Base-by-base conservation (phyloP, 37 sponge, comb jelly and placozoan species). In the Beroe ovata region DNA sequence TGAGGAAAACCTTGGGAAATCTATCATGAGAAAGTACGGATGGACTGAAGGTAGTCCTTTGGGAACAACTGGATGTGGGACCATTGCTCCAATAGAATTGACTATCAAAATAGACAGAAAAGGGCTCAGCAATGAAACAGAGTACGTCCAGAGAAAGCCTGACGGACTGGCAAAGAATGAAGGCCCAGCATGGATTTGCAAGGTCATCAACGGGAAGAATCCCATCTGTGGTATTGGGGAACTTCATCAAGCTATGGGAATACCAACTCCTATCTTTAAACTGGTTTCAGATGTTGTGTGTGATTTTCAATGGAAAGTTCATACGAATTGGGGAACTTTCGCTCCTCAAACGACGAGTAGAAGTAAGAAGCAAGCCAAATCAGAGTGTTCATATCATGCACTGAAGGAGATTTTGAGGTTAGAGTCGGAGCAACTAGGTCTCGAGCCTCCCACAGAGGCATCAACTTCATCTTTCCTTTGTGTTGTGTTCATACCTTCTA, bases 361-460 rank as follows among this genome's bases (percentile, higher is more conserved):
- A 42, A 77, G 84, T 77, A 77, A 77, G 25, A 77, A 77, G 47
- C 84, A 42, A n/a, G 84, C 84, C 1, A 77, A 77, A 25, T 42
- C 84, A 77, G 54, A 77, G 41, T 77, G 84, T 77, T 42, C 84
- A 21, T 77, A 77, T 77, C 22, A 40, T 19, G 84, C 84, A 16
- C 6, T 77, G 38, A 77, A 42, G 47, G 84, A 77, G 25, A 77
- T 77, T 4, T 26, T 77, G 23, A 38, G 54, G 4, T 18, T 77
- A 21, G 84, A 77, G 25, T 42, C 54, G 23, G 84, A 77, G 21
- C 42, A 42, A 19, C 35, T 36, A 3, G 84, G 84, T 2, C 14
- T 77, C 11, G 84, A 77, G 33, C 84, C 84, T 11, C 84, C 84
- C 8, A 40, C 47, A 1, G 54, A 42, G 47, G 84, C 84, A 26